Percentiles rank a stretch among this genome's conserved stretches.
Evolutionary conservation across 2,888 invertebrate species (phyloP).

Genomic region (Troilus luridus): DNA sequence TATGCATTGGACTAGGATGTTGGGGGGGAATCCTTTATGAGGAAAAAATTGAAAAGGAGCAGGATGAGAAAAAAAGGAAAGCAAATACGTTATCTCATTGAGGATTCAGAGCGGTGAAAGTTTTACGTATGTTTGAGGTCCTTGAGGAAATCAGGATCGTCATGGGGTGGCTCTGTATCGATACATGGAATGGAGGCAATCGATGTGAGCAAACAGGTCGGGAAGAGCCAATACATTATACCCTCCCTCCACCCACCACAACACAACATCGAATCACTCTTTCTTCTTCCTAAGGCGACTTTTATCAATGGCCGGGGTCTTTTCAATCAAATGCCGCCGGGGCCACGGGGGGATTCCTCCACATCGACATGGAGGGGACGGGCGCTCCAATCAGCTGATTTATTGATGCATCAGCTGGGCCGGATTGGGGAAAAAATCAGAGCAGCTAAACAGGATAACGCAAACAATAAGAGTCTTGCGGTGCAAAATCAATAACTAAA

Average conservation of each 20-base stretch:
- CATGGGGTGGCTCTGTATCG: too few relatives aligned
- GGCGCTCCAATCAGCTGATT: not conserved
- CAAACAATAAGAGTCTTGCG: too few relatives aligned
- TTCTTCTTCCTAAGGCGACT: slow-evolving; percentile 20
- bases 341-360: not conserved
- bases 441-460: not conserved
- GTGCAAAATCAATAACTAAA: too few relatives aligned
- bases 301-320: not conserved
- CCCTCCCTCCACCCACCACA: too few relatives aligned
- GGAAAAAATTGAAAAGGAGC: slow-evolving; percentile 32
- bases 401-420: not conserved
- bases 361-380: not conserved
- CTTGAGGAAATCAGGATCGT: slow-evolving; percentile 52
- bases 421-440: not conserved
- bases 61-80: not conserved
- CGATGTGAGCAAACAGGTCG: slow-evolving; percentile 37
- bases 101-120: slow-evolving; percentile 51
- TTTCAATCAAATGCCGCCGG: not conserved
- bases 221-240: not conserved
- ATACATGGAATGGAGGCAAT: slow-evolving; percentile 17
- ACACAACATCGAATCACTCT: not conserved
- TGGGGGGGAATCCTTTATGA: slow-evolving; percentile 20
- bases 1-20: not conserved
- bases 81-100: slow-evolving; percentile 38
- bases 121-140: slow-evolving; percentile 33